phyloP scores from a whole-genome alignment of 2,113 vertebrate species.

The Misgurnus anguillicaudatus region DNA sequence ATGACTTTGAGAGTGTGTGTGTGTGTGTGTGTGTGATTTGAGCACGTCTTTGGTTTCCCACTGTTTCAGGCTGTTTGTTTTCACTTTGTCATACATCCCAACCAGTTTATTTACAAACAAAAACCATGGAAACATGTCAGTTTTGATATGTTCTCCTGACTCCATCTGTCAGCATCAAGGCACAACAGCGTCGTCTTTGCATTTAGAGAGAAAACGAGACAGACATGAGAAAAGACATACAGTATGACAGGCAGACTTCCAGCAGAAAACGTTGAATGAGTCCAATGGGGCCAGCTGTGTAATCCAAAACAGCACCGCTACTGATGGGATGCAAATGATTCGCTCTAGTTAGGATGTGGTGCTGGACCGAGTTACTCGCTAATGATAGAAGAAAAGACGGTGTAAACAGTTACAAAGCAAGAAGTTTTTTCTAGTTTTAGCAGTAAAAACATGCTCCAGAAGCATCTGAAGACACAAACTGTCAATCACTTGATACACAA shows the following conservation, averaged over 20 bases:
- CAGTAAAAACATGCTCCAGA: background rate
- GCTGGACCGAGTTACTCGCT: conserved; percentile 15
- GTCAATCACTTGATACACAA: too few species aligned
- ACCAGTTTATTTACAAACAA: conserved; percentile 61
- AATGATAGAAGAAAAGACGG: background rate
- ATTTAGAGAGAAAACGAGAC: conserved; percentile 51
- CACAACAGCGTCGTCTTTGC: conserved; percentile 57
- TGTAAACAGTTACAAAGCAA: conserved; percentile 2
- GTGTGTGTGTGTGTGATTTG: background rate
- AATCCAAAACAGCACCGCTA: conserved; percentile 31
- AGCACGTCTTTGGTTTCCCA: conserved; percentile 26
- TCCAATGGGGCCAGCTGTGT: conserved; percentile 27
- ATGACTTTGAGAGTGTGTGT: background rate
- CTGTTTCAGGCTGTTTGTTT: conserved; percentile 49
- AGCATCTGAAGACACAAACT: too few species aligned
- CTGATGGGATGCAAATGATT: conserved; percentile 30
- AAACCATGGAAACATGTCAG: conserved; percentile 63
- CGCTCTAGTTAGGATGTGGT: background rate
- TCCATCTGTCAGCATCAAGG: conserved; percentile 69
- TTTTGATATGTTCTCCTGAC: conserved; percentile 62
- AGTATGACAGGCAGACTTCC: conserved; percentile 45
- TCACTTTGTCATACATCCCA: conserved; percentile 53
- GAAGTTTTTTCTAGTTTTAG: background rate
- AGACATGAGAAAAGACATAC: conserved; percentile 51
- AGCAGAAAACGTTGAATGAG: conserved; percentile 41